Conservation (phyloP, 2,888 invertebrate genomes). For the Terebella lapidaria region DNA sequence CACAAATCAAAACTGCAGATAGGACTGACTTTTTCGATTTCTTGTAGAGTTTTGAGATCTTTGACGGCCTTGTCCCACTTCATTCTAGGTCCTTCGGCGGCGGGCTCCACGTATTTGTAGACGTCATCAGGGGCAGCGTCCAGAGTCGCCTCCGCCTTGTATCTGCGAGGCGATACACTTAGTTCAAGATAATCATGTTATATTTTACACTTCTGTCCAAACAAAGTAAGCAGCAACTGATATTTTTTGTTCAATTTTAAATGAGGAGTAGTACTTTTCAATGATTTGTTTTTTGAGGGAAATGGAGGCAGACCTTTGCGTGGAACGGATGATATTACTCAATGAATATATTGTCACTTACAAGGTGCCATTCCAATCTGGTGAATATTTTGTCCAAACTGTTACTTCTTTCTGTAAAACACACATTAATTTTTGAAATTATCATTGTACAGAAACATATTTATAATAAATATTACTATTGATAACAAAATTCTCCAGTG, state of each 20-base stretch:
- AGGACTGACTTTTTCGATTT: conserved; percentile 33
- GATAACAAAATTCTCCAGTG: too few relatives aligned
- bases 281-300: not conserved
- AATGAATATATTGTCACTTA: conserved; percentile 14
- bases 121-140: conserved; percentile 40
- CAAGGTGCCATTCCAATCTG: conserved; percentile 26
- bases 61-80: conserved; percentile 49
- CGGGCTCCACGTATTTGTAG: conserved; percentile 45
- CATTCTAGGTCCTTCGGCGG: conserved; percentile 34
- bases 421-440: too few relatives aligned
- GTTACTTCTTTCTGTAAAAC: conserved; percentile 22
- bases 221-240: too few relatives aligned
- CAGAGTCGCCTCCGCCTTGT: conserved; percentile 41
- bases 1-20: too few relatives aligned
- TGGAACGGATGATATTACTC: not conserved
- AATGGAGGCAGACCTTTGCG: not conserved
- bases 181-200: too few relatives aligned
- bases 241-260: not conserved
- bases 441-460: too few relatives aligned
- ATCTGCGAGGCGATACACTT: too few relatives aligned
- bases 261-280: too few relatives aligned
- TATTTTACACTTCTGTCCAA: too few relatives aligned
- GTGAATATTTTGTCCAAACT: conserved; percentile 23
- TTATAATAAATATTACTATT: too few relatives aligned
- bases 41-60: conserved; percentile 36